Percentiles rank a stretch among this genome's conserved stretches.
phyloP scores from a whole-genome alignment of 92 coral and sea anemone genomes.

The Nematostella vectensis region DNA sequence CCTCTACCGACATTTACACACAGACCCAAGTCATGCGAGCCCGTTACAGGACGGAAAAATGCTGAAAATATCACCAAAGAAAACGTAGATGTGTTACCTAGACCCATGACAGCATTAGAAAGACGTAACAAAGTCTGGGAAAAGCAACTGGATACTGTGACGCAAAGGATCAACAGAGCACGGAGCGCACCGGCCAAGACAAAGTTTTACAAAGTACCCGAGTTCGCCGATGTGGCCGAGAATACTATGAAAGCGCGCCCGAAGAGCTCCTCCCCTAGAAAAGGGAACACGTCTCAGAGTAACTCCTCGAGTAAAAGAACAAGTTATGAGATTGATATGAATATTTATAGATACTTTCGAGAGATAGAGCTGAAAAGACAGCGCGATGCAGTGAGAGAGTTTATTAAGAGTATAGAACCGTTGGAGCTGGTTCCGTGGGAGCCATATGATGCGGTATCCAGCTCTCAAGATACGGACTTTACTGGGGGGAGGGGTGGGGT shows the following conservation, averaged over 20 bases:
- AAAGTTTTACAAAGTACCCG: constrained; percentile 52
- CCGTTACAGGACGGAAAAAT: not conserved
- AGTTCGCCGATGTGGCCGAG: constrained; percentile 17
- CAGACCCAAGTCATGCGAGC: constrained; percentile 55
- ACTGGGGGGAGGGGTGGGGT: too few relatives aligned
- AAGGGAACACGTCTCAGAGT: constrained; percentile 13
- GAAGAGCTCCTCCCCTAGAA: constrained; percentile 4
- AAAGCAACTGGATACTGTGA: constrained; percentile 53
- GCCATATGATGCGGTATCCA: constrained; percentile 30
- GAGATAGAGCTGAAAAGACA: constrained; percentile 52
- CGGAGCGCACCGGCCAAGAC: constrained; percentile 85
- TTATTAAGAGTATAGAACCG: constrained; percentile 51
- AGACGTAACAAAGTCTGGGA: constrained; percentile 76
- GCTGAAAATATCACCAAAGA: not conserved
- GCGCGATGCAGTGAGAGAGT: constrained; percentile 46
- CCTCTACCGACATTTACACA: constrained; percentile 58
- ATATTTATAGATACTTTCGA: constrained; percentile 39
- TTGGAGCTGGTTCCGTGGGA: constrained; percentile 69
- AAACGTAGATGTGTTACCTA: constrained; percentile 25
- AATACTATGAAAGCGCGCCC: constrained; percentile 10
- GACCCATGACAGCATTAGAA: constrained; percentile 92
- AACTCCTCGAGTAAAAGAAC: constrained; percentile 3
- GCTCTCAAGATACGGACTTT: not conserved
- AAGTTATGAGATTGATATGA: constrained; percentile 42
- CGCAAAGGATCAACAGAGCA: constrained; percentile 75